phyloP scores from a whole-genome alignment of 2,888 invertebrate genomes.

The Diplazon laetatorius region DNA sequence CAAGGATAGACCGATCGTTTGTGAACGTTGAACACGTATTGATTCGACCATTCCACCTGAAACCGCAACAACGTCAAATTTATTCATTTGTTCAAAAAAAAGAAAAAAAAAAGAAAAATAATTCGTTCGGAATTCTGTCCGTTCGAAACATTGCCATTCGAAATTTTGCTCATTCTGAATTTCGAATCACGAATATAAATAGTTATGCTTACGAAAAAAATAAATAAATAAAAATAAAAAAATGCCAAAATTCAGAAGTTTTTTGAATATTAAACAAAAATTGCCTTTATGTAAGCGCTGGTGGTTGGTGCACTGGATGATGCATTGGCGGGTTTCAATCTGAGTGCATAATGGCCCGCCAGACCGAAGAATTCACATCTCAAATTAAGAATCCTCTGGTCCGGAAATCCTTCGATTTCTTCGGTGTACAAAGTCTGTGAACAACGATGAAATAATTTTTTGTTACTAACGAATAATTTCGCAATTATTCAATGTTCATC shows the following conservation, averaged over 20 bases:
- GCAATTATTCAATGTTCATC: no score
- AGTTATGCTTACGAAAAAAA: no score
- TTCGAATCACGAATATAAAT: background rate
- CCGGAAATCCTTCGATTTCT: constrained; percentile 89
- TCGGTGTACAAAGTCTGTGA: constrained; percentile 89
- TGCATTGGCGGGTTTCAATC: constrained; percentile 87
- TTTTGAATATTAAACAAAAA: constrained; percentile 1
- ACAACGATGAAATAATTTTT: no score
- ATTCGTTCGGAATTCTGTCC: no score
- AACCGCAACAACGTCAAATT: constrained; percentile 54
- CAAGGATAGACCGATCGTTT: constrained; percentile 93
- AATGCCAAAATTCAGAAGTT: no score
- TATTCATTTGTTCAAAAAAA: background rate
- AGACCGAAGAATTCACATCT: constrained; percentile 92
- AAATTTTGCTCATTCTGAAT: background rate
- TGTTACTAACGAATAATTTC: no score
- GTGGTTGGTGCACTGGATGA: constrained; percentile 87
- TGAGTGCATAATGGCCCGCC: constrained; percentile 91
- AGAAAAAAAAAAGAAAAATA: background rate
- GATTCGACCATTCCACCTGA: constrained; percentile 92
- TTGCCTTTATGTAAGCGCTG: constrained; percentile 88
- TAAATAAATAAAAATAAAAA: no score
- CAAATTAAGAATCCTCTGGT: constrained; percentile 86
- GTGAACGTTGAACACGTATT: constrained; percentile 93
- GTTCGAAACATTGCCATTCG: no score